Evolutionary conservation across 1,140 invertebrate species (phyloP).

Genomic region (Conopomorpha cramerella): DNA sequence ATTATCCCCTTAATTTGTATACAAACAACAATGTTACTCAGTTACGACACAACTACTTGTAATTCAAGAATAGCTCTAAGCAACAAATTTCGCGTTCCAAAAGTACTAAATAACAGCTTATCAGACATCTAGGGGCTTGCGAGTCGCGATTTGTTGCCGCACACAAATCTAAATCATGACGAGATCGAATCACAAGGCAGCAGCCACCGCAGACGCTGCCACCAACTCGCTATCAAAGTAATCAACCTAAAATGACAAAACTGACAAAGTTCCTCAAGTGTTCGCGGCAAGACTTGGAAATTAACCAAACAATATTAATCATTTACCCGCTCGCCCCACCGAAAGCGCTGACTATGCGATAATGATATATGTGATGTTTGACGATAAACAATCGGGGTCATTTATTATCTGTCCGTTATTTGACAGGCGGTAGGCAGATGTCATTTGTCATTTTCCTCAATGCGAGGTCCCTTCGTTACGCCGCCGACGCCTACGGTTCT

Average conservation of each 20-base stretch:
- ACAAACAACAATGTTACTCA: too few species aligned
- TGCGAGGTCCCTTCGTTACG: slow-evolving; percentile 56
- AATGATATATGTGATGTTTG: slow-evolving; percentile 62
- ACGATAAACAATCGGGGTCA: slow-evolving; percentile 63
- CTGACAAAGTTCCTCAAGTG: too few species aligned
- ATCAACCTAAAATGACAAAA: slow-evolving; percentile 37
- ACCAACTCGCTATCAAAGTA: slow-evolving; percentile 13
- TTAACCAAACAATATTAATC: slow-evolving; percentile 59
- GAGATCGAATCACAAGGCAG: too few species aligned
- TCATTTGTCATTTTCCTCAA: slow-evolving; percentile 61
- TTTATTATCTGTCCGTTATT: slow-evolving; percentile 64
- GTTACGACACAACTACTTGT: too few species aligned
- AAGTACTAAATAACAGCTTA: too few species aligned
- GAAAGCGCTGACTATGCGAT: slow-evolving; percentile 40
- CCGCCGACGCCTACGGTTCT: slow-evolving; percentile 42
- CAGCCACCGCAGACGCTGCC: too few species aligned
- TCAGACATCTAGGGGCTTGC: too few species aligned
- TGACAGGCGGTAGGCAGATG: slow-evolving; percentile 63
- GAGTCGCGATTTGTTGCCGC: too few species aligned
- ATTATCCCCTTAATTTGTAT: too few species aligned
- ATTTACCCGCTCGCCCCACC: slow-evolving; percentile 33
- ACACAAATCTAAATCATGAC: too few species aligned
- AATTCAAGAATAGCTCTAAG: too few species aligned
- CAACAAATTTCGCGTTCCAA: too few species aligned
- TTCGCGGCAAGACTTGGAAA: slow-evolving; percentile 37